These are phyloP conservation scores for Apamea epomidion DNA, from an alignment of 2,888 invertebrate genomes.

Conservation along the genomic window DNA sequence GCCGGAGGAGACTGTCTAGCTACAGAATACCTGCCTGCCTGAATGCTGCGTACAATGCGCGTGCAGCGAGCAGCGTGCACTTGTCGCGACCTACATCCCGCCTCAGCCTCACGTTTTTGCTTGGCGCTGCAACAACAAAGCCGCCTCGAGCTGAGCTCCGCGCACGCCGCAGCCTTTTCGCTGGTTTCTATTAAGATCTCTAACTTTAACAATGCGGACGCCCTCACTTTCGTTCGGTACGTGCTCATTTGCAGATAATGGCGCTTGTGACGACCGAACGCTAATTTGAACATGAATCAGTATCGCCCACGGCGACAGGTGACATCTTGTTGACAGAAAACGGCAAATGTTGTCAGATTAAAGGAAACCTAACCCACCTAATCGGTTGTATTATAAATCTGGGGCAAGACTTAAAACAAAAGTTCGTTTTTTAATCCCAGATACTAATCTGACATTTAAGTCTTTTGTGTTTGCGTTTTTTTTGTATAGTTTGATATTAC, in stretches of 20 bases:
- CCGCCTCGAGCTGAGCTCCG: slow-evolving; percentile 67
- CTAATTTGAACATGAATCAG: slow-evolving; percentile 70
- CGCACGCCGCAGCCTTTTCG: slow-evolving; percentile 79
- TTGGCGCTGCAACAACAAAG: slow-evolving; percentile 75
- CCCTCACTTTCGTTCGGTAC: slow-evolving; percentile 86
- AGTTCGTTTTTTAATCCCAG: no score
- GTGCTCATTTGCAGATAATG: slow-evolving; percentile 78
- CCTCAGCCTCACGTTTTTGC: slow-evolving; percentile 83
- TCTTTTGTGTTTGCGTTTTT: no score
- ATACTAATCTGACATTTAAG: no score
- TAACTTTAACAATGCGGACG: slow-evolving; percentile 84
- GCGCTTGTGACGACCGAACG: slow-evolving; percentile 68
- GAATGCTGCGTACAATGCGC: slow-evolving; percentile 59
- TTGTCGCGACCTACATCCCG: slow-evolving; percentile 86
- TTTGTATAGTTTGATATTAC: no score
- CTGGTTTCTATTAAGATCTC: slow-evolving; percentile 86
- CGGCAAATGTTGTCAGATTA: slow-evolving; percentile 44
- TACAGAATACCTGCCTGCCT: slow-evolving; percentile 24
- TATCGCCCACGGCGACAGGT: slow-evolving; percentile 62
- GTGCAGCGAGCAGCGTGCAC: slow-evolving; percentile 78
- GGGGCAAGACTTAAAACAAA: slow-evolving; percentile 14
- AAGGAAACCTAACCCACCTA: slow-evolving; percentile 20
- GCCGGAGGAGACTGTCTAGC: slow-evolving; percentile 30
- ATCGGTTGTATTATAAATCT: slow-evolving; percentile 32
- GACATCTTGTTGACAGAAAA: slow-evolving; percentile 48